Evolutionary conservation across 2,797 vertebrate genomes (phyloP), one percentile per base, ranked within the genome.

Genomic region (Odontamblyopus lacepedii): DNA sequence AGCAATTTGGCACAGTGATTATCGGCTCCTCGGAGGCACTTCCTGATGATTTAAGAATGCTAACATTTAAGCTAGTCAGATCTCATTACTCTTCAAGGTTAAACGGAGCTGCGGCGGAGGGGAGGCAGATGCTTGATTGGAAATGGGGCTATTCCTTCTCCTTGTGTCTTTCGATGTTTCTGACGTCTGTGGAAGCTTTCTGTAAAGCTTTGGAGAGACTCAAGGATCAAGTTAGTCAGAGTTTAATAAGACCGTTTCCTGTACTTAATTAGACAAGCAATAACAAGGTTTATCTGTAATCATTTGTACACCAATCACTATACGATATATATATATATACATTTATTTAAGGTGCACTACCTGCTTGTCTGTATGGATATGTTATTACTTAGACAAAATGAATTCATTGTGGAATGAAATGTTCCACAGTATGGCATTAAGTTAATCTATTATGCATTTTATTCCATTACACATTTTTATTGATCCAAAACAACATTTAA

Each of bases 61-160:
- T 90, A 92, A 91, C 91, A 89, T 92, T 94, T 94, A 95, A 94
- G 93, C 93, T 92, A 93, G 92, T 94, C 94, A 91, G 90, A 94
- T 93, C 94, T 94, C 91, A 93, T 95, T 95, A 94, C 91, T 93
- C 91, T 91, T 93, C 93, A 94, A 94, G 94, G 94, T 94, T 95
- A 94, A 94, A 93, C 88, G 78, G 80, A 91, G 92, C 85, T 78
- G 81, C 82, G 85, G 90, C 86, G 88, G 83, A 80, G 89, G 84
- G 79, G 82, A 89, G 79, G 87, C 87, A 86, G 85, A 81, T 76
- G 85, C 80, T 77, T 87, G 90, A 92, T 91, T 89, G 89, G 86
- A 91, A 92, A 90, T 89, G 74, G 83, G 76, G 85, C 85, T 76
- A 85, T 65, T 68, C 71, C 69, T 77, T 88, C 78, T 83, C 51